Evolutionary conservation across 2,113 vertebrate species (phyloP).

Genomic region (Muntiacus muntjak): DNA sequence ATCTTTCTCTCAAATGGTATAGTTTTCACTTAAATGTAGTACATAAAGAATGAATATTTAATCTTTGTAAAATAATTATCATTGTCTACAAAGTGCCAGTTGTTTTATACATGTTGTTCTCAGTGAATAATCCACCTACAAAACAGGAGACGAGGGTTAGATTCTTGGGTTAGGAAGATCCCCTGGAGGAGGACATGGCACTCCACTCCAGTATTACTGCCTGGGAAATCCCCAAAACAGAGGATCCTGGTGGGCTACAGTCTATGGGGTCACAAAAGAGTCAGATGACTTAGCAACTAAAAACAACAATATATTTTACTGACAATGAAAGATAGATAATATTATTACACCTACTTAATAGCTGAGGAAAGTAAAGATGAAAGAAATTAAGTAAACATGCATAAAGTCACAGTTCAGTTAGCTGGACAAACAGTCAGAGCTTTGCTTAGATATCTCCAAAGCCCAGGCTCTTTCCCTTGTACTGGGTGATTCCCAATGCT

Average conservation of each 20-base stretch:
- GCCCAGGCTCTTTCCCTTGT: not conserved
- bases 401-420: not conserved
- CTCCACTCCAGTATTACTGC: not conserved
- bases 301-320: not conserved
- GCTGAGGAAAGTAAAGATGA: not conserved
- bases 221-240: not conserved
- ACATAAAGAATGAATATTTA: not conserved
- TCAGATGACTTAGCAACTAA: not conserved
- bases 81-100: not conserved
- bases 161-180: not conserved
- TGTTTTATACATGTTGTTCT: not conserved
- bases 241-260: not conserved
- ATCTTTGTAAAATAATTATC: not conserved
- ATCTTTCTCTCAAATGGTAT: not conserved
- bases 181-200: not conserved
- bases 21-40: not conserved
- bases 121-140: not conserved
- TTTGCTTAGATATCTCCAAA: not conserved
- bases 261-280: not conserved
- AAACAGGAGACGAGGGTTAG: not conserved
- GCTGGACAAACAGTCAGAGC: not conserved
- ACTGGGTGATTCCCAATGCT: not conserved
- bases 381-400: not conserved
- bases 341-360: not conserved
- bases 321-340: not conserved